Percentiles rank a stretch among this genome's conserved stretches.
phyloP scores from a whole-genome alignment of 2,113 vertebrate species.

The Phaetusa simplex region DNA sequence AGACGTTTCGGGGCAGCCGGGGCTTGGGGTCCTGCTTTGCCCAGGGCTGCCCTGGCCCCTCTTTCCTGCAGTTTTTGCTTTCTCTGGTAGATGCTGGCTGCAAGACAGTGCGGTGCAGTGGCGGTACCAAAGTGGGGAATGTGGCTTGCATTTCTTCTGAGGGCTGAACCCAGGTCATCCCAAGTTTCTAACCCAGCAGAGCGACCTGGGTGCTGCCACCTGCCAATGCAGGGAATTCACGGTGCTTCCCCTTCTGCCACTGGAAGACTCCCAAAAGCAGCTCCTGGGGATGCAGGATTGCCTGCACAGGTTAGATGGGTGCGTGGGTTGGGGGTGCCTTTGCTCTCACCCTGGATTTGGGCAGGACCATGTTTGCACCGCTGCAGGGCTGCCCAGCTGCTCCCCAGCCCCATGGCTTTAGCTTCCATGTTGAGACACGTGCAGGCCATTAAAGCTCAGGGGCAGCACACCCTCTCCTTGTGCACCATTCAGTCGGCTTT shows the following conservation, averaged over 20 bases:
- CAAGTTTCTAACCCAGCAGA: background rate
- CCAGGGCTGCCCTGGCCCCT: background rate
- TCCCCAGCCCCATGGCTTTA: background rate
- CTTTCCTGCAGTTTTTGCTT: background rate
- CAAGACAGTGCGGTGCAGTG: background rate
- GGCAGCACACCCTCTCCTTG: background rate
- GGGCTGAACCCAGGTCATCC: background rate
- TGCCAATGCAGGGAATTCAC: background rate
- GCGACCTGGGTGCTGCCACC: background rate
- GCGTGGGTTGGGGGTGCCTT: background rate
- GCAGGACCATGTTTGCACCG: background rate
- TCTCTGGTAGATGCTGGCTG: background rate
- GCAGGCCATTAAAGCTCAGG: background rate
- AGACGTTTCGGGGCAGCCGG: fast-evolving
- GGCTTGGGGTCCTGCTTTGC: background rate
- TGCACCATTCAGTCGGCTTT: fast-evolving
- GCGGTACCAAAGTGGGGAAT: fast-evolving
- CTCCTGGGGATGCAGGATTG: background rate
- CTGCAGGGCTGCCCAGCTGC: background rate
- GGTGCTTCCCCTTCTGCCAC: background rate
- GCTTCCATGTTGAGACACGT: background rate
- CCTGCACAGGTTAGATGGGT: background rate
- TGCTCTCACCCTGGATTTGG: background rate
- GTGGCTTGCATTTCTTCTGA: fast-evolving
- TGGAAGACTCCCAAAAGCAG: background rate